These are phyloP conservation scores for Galerucella pusilla DNA, from an alignment of 2,888 invertebrate species.

Conservation along the genomic window DNA sequence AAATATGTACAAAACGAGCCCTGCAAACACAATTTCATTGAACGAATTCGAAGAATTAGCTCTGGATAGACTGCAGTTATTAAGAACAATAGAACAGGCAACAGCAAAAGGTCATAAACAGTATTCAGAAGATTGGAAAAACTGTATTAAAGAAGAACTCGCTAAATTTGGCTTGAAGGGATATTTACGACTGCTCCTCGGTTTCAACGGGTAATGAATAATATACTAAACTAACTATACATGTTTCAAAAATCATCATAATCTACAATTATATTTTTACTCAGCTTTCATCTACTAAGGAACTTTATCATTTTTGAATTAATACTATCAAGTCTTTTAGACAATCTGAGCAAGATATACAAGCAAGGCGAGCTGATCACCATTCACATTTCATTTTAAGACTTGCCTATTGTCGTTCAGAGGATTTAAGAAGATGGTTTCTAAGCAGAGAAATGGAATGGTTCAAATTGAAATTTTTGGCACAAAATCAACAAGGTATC, in stretches of 20 bases:
- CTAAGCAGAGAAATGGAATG: conserved; percentile 88
- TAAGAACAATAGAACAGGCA: conserved; percentile 82
- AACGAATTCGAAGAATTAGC: conserved; percentile 90
- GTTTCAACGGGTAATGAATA: conserved; percentile 56
- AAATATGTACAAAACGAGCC: conserved; percentile 82
- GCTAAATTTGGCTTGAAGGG: conserved; percentile 75
- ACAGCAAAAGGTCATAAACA: conserved; percentile 73
- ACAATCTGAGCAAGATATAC: conserved; percentile 71
- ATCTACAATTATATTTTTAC: too few species aligned
- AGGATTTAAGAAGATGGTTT: conserved; percentile 90
- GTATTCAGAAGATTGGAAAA: conserved; percentile 76
- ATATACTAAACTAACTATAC: neutral
- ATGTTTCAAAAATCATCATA: neutral
- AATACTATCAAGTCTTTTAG: conserved; percentile 57
- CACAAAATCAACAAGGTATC: conserved; percentile 71
- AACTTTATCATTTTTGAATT: neutral
- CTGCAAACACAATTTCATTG: conserved; percentile 77
- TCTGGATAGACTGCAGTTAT: conserved; percentile 81
- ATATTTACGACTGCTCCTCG: conserved; percentile 71
- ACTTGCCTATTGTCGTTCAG: conserved; percentile 89
- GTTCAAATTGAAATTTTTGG: conserved; percentile 83
- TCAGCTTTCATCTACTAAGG: neutral
- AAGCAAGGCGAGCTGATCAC: conserved; percentile 81
- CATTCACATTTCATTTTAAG: conserved; percentile 94
- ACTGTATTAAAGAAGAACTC: conserved; percentile 73